Percentiles rank a stretch among this genome's conserved stretches.
phyloP scores from a whole-genome alignment of 2,888 invertebrate species.

The Biston betularia region DNA sequence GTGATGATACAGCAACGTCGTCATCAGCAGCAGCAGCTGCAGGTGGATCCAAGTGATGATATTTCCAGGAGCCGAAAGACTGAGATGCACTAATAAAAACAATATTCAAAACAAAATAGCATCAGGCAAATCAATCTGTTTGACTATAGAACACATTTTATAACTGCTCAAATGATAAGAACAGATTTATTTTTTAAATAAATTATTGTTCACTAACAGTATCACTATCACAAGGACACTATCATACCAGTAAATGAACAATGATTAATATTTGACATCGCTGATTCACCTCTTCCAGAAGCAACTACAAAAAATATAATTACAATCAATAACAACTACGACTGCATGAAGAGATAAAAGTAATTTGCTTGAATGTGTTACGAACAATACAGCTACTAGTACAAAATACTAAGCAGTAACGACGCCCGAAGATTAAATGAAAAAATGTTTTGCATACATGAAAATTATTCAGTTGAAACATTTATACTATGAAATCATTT shows the following conservation, averaged over 20 bases:
- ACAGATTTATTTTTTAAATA: background rate
- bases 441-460: background rate
- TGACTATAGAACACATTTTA: background rate
- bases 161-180: background rate
- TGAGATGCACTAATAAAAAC: background rate
- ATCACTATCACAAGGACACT: background rate
- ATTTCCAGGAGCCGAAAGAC: background rate
- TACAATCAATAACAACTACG: background rate
- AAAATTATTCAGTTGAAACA: background rate
- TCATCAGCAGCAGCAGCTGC: slow-evolving; percentile 5
- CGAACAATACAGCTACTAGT: slow-evolving; percentile 10
- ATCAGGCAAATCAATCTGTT: background rate
- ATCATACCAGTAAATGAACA: background rate
- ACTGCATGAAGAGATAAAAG: background rate
- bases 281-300: slow-evolving; percentile 34
- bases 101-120: background rate
- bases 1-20: background rate
- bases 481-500: background rate
- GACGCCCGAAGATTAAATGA: background rate
- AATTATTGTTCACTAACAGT: background rate
- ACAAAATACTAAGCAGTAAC: background rate
- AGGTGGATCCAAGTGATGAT: slow-evolving; percentile 1
- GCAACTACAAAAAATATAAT: background rate
- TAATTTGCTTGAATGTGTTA: background rate
- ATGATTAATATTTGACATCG: slow-evolving; percentile 13